Base-by-base conservation (phyloP, 1,140 invertebrate genomes). In the Neodiprion virginianus region DNA sequence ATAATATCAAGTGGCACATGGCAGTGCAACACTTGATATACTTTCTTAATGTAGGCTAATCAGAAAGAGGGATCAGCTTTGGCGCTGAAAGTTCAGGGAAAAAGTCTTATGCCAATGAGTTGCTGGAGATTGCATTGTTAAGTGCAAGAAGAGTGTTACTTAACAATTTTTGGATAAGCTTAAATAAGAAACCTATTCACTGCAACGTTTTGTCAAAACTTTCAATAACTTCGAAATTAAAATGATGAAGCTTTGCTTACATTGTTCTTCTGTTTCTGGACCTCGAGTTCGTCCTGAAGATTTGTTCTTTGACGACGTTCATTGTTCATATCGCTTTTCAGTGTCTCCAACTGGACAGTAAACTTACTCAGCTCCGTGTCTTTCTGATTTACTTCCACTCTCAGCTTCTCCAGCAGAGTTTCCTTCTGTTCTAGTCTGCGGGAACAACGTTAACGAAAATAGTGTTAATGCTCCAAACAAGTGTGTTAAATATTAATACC, bases 241-340 rank as follows among this genome's bases (percentile, higher is more conserved):
- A 10, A 1, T 53, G 68, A 69, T 12, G 17, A 28, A 69, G n/a
- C 10, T 71, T 21, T 28, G 91, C 93, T 92, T 82, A 95, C 94
- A 88, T 95, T 93, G 87, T 94, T 95, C 88, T 95, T 95, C 61
- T 90, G 90, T 81, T 90, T 92, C 85, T 95, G 93, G 68, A 89
- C 86, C 67, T 92, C 89, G 68, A 96, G 86, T 82, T 94, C 91
- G 68, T 89, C 83, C 77, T 89, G 85, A 49, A 93, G 82, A 75
- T 82, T 81, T 47, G 85, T 81, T 23, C 79, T 78, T 66, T 78
- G 40, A 74, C 72, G 80, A 67, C 76, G 77, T 61, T 86, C 78
- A 77, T 81, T 76, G 17, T 82, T 82, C 8, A 83, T 72, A 69
- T 88, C 81, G 74, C 77, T 81, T 78, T 79, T 74, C 65, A 88